A percentile compares a stretch with the other conserved stretches of the same genome.
These are phyloP conservation scores for Nothura maculosa DNA, from an alignment of 2,797 vertebrate genomes.

Conservation along the genomic window DNA sequence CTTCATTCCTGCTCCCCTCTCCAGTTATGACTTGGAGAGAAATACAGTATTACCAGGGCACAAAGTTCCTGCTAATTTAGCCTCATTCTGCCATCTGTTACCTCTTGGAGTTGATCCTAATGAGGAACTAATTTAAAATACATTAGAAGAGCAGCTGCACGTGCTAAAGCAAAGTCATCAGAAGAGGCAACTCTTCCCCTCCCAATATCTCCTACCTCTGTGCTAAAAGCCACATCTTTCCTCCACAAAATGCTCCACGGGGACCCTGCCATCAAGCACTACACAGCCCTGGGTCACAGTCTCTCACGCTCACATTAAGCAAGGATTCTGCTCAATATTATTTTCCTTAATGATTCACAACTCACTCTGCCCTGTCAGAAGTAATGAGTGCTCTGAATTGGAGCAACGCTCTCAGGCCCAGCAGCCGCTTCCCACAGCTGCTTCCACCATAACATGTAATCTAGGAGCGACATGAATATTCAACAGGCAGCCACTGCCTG, in stretches of 20 bases:
- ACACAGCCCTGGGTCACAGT: neutral
- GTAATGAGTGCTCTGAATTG: neutral
- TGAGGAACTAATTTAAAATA: constrained; percentile 52
- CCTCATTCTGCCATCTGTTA: constrained; percentile 56
- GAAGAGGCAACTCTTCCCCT: neutral
- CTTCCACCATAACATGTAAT: constrained; percentile 11
- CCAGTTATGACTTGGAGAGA: constrained; percentile 7
- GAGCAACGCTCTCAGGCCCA: neutral
- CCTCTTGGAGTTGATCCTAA: constrained; percentile 51
- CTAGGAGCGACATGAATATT: neutral
- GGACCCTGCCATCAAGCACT: neutral
- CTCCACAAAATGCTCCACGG: neutral
- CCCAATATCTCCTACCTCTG: neutral
- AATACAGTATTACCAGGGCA: neutral
- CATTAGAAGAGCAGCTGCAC: constrained; percentile 33
- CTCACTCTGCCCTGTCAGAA: neutral
- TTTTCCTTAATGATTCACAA: neutral
- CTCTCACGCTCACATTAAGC: neutral
- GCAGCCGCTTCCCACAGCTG: constrained; percentile 46
- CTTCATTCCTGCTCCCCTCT: neutral
- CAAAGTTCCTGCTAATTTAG: constrained; percentile 47
- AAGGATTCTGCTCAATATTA: neutral
- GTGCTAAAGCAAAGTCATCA: constrained; percentile 19
- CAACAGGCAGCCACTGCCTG: neutral
- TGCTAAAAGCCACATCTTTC: neutral